Evolutionary conservation across 2,888 invertebrate species (phyloP), one percentile per base, ranked within the genome.

Genomic region (Molanna angustata): DNA sequence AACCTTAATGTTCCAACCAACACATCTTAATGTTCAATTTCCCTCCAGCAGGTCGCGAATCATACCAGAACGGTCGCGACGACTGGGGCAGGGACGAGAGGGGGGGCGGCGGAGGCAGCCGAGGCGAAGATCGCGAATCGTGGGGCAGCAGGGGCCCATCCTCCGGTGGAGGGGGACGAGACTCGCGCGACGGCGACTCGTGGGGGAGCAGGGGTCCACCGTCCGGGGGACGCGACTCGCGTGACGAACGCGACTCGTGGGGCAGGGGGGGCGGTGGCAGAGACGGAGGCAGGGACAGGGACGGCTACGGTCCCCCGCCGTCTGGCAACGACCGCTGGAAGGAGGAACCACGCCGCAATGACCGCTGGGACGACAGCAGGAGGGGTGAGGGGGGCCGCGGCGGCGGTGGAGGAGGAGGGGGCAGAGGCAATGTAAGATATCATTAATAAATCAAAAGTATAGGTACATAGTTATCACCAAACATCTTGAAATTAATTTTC

Each of bases 241-340:
- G 70, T 27, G 72, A 73, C 62, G 64, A 80, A 71, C 72, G 75
- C 64, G 78, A 76, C 68, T 76, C 76, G 59, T 73, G 76, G 14
- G 65, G 66, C 69, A 65, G 69, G 50, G 60, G 63, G 1, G 53
- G 59, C 17, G 56, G 62, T 9, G 60, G 63, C 18, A 50, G 63
- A 39, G 61, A 58, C 43, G 55, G 66, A 66, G 66, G 67, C 61
- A 65, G 65, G 61, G 66, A 61, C 33, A 65, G 66, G 53, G 73
- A 64, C 64, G 71, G 68, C 43, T 69, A 69, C 64, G 65, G 66
- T n/a, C 48, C 51, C 13, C 71, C 78, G 62, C 71, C 74, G 62
- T 73, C 75, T 64, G 70, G 75, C 64, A 83, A 83, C 70, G 82
- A 83, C 66, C 79, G 84, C 63, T 84, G 80, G 80, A 80, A 80